Conservation (phyloP, 2,113 vertebrate genomes). For the Cepphus grylle region DNA sequence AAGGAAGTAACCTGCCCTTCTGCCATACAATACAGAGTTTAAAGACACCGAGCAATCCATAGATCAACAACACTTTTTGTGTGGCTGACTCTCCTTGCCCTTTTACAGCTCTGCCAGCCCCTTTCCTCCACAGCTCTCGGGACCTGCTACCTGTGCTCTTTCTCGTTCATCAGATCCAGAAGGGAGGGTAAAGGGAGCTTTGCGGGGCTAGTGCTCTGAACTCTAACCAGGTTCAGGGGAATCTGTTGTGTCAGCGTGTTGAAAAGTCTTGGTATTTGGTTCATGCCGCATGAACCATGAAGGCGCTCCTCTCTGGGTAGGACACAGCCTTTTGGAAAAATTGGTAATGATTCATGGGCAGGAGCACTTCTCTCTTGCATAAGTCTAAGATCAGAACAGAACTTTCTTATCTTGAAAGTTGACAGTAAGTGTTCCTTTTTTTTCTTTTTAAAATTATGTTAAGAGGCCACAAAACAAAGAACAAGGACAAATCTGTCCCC, state of each 20-base stretch:
- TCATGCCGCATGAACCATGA: neutral
- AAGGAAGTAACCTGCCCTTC: neutral
- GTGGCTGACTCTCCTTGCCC: neutral
- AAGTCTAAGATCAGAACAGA: neutral
- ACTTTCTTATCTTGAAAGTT: neutral
- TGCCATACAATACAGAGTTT: neutral
- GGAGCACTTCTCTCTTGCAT: neutral
- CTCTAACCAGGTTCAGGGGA: neutral
- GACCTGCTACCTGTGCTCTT: neutral
- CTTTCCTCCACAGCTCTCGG: neutral
- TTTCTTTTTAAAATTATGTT: neutral
- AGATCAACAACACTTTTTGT: neutral
- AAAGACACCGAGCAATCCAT: neutral
- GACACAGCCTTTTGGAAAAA: neutral
- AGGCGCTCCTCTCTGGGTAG: neutral
- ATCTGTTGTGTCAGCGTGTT: neutral
- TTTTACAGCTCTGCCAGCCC: neutral
- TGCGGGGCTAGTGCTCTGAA: neutral
- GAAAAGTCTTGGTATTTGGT: neutral
- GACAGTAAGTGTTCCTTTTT: neutral
- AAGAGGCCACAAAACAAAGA: neutral
- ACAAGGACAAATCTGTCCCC: neutral
- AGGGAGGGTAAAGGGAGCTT: neutral
- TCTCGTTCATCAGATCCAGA: neutral
- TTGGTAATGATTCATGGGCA: neutral